Percentiles rank a stretch among this genome's conserved stretches.
Evolutionary conservation across 1,140 invertebrate species (phyloP).

Genomic region (Plectrocnemia conspersa): DNA sequence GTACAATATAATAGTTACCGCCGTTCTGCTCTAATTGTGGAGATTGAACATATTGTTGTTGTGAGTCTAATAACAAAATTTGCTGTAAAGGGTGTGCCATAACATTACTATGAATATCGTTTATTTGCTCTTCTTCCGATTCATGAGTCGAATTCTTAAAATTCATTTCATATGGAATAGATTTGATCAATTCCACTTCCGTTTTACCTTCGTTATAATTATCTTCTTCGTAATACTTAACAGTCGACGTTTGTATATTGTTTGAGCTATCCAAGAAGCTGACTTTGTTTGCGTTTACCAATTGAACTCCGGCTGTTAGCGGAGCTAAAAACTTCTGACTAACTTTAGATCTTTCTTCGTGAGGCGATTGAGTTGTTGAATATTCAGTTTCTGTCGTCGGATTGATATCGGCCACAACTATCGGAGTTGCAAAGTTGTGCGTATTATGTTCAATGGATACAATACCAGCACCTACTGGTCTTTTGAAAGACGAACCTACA

Average conservation of each 20-base stretch:
- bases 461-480: constrained; percentile 29
- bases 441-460: constrained; percentile 26
- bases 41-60: constrained; percentile 10
- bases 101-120: not conserved
- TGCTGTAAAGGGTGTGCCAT: constrained; percentile 4
- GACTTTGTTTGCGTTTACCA: constrained; percentile 37
- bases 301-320: constrained; percentile 41
- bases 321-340: constrained; percentile 44
- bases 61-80: not conserved
- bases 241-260: constrained; percentile 10
- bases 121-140: not conserved
- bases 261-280: constrained; percentile 27
- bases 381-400: constrained; percentile 22
- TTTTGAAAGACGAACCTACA: constrained; percentile 19
- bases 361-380: constrained; percentile 35
- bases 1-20: too few species aligned
- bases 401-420: constrained; percentile 41
- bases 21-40: too few species aligned
- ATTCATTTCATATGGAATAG: constrained; percentile 5
- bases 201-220: constrained; percentile 22
- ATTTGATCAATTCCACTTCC: constrained; percentile 21
- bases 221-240: constrained; percentile 31
- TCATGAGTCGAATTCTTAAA: constrained; percentile 1
- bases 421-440: constrained; percentile 34
- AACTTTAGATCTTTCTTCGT: constrained; percentile 33